Evolutionary conservation across 2,113 vertebrate species (phyloP).

Genomic region (Pimephales promelas): DNA sequence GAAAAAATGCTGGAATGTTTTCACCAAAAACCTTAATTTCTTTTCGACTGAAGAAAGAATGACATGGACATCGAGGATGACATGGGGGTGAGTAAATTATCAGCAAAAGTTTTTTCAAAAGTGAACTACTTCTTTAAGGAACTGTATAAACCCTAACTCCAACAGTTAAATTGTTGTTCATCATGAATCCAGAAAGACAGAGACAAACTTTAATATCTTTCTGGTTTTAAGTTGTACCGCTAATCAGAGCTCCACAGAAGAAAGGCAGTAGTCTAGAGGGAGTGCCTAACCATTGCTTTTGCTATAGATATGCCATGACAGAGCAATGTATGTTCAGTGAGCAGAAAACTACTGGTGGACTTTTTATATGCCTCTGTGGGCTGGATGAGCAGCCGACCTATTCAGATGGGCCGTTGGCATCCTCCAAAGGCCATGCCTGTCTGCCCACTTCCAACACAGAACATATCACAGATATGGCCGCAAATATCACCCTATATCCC

Average conservation of each 20-base stretch:
- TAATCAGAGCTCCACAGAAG: neutral
- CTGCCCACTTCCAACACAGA: conserved; percentile 50
- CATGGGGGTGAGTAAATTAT: too few relatives aligned
- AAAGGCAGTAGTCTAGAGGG: conserved; percentile 14
- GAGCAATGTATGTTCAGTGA: conserved; percentile 34
- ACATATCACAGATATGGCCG: neutral
- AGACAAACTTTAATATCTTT: neutral
- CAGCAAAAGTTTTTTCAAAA: too few relatives aligned
- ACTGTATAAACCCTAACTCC: neutral
- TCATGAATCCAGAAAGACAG: neutral
- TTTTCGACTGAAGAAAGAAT: too few relatives aligned
- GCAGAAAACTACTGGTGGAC: conserved; percentile 15
- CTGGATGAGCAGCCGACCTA: conserved; percentile 46
- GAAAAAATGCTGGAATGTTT: too few relatives aligned
- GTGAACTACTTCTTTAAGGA: too few relatives aligned
- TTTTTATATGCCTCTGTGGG: conserved; percentile 13
- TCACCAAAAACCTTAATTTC: too few relatives aligned
- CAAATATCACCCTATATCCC: too few relatives aligned
- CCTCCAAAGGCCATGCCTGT: conserved; percentile 54
- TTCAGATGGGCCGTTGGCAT: neutral
- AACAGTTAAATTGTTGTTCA: neutral
- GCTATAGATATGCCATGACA: neutral
- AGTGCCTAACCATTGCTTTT: neutral
- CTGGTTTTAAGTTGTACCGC: conserved; percentile 15
- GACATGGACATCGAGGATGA: too few relatives aligned